Conservation (phyloP, 1,140 invertebrate species). For the Cataglyphis hispanica region DNA sequence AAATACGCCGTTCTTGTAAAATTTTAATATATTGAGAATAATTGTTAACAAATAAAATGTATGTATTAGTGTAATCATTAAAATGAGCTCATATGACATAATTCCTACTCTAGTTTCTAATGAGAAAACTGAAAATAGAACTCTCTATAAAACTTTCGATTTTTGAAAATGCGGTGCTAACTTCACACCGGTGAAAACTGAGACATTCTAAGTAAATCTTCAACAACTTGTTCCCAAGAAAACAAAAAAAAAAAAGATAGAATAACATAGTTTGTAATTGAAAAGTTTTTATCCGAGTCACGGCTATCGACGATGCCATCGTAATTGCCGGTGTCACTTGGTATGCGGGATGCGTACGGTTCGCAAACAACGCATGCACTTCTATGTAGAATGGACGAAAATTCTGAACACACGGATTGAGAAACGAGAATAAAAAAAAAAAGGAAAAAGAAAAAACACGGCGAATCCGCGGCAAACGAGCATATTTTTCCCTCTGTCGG, state of each 20-base stretch:
- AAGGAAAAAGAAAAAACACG: neutral
- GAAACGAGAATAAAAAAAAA: neutral
- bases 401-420: neutral
- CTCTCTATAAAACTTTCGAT: no score
- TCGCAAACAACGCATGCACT: neutral
- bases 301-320: neutral
- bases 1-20: neutral
- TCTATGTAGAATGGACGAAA: neutral
- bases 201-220: neutral
- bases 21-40: neutral
- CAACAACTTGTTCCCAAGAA: neutral
- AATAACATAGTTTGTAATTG: conserved; percentile 4
- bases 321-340: neutral
- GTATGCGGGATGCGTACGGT: no score
- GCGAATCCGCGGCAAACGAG: neutral
- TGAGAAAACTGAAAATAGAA: neutral
- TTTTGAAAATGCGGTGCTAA: no score
- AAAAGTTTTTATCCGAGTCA: conserved; percentile 22
- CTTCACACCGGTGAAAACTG: no score
- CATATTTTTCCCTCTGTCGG: conserved; percentile 32
- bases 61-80: neutral
- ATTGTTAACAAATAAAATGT: conserved; percentile 4
- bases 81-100: neutral
- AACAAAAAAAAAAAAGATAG: neutral
- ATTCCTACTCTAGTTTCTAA: neutral